Evolutionary conservation across 1,140 invertebrate species (phyloP).

Genomic region (Glomeris maerens): DNA sequence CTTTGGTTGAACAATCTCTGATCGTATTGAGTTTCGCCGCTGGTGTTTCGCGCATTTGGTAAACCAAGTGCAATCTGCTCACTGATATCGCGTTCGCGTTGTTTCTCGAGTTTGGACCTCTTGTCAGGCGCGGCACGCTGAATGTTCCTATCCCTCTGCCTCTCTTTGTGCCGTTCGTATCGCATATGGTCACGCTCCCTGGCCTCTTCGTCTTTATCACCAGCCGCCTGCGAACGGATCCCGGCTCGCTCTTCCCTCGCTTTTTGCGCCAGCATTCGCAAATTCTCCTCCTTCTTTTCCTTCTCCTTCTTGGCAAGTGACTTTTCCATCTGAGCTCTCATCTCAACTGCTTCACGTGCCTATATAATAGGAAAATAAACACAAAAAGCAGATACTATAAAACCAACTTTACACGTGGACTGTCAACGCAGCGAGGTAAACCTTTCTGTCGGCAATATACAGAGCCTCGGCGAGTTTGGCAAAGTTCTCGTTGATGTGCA

Average conservation of each 20-base stretch:
- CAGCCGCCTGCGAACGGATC: constrained; percentile 36
- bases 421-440: constrained; percentile 13
- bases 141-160: constrained; percentile 82
- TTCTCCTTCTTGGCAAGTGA: constrained; percentile 96
- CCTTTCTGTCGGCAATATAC: constrained; percentile 94
- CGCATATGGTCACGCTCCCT: constrained; percentile 79
- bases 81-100: constrained; percentile 91
- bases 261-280: constrained; percentile 82
- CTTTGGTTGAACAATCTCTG: constrained; percentile 88
- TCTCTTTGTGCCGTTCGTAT: constrained; percentile 76
- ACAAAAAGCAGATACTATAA: neutral
- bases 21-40: constrained; percentile 81
- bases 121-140: constrained; percentile 88
- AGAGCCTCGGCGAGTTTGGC: constrained; percentile 93
- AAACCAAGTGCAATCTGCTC: constrained; percentile 96
- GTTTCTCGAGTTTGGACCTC: constrained; percentile 70
- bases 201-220: constrained; percentile 48
- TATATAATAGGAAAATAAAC: constrained; percentile 17
- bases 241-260: constrained; percentile 90
- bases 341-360: constrained; percentile 90
- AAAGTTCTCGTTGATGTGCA: constrained; percentile 98
- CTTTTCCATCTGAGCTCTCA: constrained; percentile 86
- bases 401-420: neutral
- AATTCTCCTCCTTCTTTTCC: constrained; percentile 92
- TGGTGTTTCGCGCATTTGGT: constrained; percentile 59